A percentile compares a stretch with the other conserved stretches of the same genome.
These are phyloP conservation scores for Proales similis DNA, from an alignment of 1,140 invertebrate species.

Conservation along the genomic window DNA sequence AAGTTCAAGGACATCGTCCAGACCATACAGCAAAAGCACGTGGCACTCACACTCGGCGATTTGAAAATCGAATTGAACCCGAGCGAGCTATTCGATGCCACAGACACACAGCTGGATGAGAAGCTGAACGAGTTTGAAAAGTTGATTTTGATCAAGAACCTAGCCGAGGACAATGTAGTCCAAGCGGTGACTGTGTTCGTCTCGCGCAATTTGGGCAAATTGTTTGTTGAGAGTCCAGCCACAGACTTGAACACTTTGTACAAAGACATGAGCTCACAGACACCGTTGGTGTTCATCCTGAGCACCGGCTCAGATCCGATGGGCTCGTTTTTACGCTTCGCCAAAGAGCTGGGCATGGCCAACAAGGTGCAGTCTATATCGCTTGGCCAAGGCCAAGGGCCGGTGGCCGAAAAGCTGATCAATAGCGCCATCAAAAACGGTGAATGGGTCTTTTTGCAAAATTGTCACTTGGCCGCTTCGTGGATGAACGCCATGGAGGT, in stretches of 20 bases:
- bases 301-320: slow-evolving; percentile 54
- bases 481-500: slow-evolving; percentile 54
- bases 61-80: slow-evolving; percentile 19
- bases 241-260: slow-evolving; percentile 65
- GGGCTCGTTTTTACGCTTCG: slow-evolving; percentile 65
- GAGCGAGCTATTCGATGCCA: background rate
- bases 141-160: slow-evolving; percentile 51
- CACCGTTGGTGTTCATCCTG: slow-evolving; percentile 53
- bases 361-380: slow-evolving; percentile 57
- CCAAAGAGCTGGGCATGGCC: slow-evolving; percentile 54
- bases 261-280: slow-evolving; percentile 52
- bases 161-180: slow-evolving; percentile 55
- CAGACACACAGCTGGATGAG: slow-evolving; percentile 2
- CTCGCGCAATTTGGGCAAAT: slow-evolving; percentile 63
- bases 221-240: slow-evolving; percentile 69
- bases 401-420: slow-evolving; percentile 53
- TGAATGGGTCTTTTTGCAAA: slow-evolving; percentile 52
- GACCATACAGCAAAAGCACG: slow-evolving; percentile 40
- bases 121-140: slow-evolving; percentile 47
- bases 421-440: slow-evolving; percentile 46
- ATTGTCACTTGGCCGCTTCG: slow-evolving; percentile 53
- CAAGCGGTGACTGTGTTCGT: slow-evolving; percentile 72
- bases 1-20: slow-evolving; percentile 46
- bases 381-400: slow-evolving; percentile 55
- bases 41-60: slow-evolving; percentile 1